Percentiles rank a stretch among this genome's conserved stretches.
Evolutionary conservation across 2,888 invertebrate genomes (phyloP).

Genomic region (Taphrorychus bicolor): DNA sequence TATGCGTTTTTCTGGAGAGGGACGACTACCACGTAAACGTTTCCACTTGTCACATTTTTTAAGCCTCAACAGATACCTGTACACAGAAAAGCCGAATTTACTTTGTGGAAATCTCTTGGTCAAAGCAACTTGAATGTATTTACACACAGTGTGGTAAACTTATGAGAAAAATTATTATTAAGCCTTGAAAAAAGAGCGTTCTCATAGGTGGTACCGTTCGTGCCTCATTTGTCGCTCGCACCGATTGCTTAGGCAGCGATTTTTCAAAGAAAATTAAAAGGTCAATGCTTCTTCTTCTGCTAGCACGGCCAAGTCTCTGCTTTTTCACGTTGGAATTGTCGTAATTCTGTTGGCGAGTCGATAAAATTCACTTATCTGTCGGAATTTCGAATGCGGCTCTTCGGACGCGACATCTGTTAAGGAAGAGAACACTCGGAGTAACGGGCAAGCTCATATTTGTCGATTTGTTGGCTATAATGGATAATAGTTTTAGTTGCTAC

Average conservation of each 20-base stretch:
- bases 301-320: constrained; percentile 10
- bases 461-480: too few relatives aligned
- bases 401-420: constrained; percentile 7
- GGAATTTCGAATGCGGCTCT: constrained; percentile 15
- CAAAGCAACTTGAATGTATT: too few relatives aligned
- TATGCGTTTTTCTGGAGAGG: constrained; percentile 32
- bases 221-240: constrained; percentile 27
- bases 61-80: too few relatives aligned
- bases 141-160: too few relatives aligned
- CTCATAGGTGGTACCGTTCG: constrained; percentile 7
- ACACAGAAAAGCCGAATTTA: too few relatives aligned
- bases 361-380: constrained; percentile 29
- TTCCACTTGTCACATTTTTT: neutral
- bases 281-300: constrained; percentile 32
- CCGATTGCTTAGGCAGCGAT: constrained; percentile 30
- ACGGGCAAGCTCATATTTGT: too few relatives aligned
- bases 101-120: too few relatives aligned
- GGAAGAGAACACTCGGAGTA: neutral
- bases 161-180: too few relatives aligned
- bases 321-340: constrained; percentile 25
- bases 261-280: constrained; percentile 39
- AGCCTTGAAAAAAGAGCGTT: neutral
- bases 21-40: neutral
- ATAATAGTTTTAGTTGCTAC: too few relatives aligned
- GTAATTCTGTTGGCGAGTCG: constrained; percentile 36